phyloP scores from a whole-genome alignment of 2,113 vertebrate genomes.

The Lota lota region DNA sequence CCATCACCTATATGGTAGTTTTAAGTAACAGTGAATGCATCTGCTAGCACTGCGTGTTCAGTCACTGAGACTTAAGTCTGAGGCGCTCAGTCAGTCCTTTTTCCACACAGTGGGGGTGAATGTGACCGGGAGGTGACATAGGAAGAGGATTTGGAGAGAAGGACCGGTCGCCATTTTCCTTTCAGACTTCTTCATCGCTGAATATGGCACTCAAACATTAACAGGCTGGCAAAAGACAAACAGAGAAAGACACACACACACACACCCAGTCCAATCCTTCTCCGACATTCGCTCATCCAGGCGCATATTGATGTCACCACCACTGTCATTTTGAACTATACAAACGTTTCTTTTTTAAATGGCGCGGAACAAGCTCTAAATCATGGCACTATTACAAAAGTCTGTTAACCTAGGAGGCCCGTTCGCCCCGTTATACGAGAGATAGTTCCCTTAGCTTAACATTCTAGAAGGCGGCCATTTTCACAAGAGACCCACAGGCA shows the following conservation, averaged over 20 bases:
- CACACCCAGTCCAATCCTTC: not conserved
- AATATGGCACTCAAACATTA: slow-evolving; percentile 2
- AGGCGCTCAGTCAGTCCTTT: too few relatives aligned
- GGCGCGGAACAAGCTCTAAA: slow-evolving; percentile 37
- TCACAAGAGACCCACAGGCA: too few relatives aligned
- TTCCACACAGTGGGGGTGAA: too few relatives aligned
- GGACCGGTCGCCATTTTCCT: not conserved
- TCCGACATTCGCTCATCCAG: slow-evolving; percentile 14
- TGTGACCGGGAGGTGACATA: not conserved
- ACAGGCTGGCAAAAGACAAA: not conserved
- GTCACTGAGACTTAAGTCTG: too few relatives aligned
- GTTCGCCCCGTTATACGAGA: slow-evolving; percentile 15
- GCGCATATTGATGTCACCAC: slow-evolving; percentile 18
- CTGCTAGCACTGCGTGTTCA: too few relatives aligned
- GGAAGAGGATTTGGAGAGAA: not conserved
- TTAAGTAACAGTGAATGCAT: too few relatives aligned
- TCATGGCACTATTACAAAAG: slow-evolving; percentile 56
- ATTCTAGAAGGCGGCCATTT: too few relatives aligned
- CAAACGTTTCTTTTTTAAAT: slow-evolving; percentile 15
- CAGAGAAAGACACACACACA: slow-evolving; percentile 18
- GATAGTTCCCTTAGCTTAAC: too few relatives aligned
- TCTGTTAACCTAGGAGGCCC: slow-evolving; percentile 41
- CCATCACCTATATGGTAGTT: too few relatives aligned
- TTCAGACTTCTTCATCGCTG: too few relatives aligned
- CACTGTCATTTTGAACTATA: slow-evolving; percentile 39